Base-by-base conservation (phyloP, 2,888 invertebrate species). In the Diarsia rubi region DNA sequence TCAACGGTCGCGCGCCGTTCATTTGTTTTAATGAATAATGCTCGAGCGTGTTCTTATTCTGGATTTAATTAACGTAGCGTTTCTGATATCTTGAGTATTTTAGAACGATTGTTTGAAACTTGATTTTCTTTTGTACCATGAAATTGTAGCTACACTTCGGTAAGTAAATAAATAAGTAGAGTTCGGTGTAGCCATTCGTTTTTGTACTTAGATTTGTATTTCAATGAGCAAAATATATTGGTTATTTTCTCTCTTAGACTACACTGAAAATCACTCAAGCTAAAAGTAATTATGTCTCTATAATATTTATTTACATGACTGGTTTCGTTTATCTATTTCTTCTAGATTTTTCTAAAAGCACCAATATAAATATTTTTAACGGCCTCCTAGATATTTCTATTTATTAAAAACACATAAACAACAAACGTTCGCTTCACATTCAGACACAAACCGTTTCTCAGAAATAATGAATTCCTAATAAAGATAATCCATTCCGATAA, bases 21-120 rank as follows among this genome's bases (percentile, higher is more conserved):
- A 76, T 78, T 86, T 80, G 83, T 82, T 79, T 80, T 59, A 75
- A 79, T 86, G 77, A 86, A 73, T 79, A 79, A 84, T 83, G 80
- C 45, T 75, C 59, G 49, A 72, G 71, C 72, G 68, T 69, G 69
- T 75, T 71, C 69, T 44, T 66, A 47, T 62, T 64, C 24, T 64
- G 62, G 21, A 79, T 81, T 81, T 84, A 84, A 84, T 77, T 78
- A 78, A 77, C 57, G 45, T 82, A 2, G 76, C 54, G 57, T 77
- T 82, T 66, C 57, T 67, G 49, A 52, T 75, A 62, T 62, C 75
- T 66, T 24, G 24, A 27, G 52, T 12, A 45, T 57, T 49, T 79
- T 19, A 45, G 57, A 80, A 64, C 31, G 44, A 57, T 49, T 62
- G 49, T 52, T 76, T 11, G 47, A 47, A 78, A 72, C 8, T 49